phyloP scores from a whole-genome alignment of 2,113 vertebrate species.

The Caracal caracal region DNA sequence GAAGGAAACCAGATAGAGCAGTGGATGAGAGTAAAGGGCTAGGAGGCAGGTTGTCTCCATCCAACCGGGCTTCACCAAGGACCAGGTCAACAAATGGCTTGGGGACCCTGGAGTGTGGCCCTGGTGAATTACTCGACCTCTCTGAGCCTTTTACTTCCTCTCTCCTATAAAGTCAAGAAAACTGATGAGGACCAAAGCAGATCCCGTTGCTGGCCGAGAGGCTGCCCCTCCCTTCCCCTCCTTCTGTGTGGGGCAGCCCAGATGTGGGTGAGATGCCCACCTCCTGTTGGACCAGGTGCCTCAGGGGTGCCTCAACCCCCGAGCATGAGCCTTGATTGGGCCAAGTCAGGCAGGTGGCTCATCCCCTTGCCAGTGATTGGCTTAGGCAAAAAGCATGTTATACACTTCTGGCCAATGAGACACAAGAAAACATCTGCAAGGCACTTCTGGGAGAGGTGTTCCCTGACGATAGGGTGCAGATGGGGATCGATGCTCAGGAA shows the following conservation, averaged over 20 bases:
- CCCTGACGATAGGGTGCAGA: background rate
- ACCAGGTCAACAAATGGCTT: background rate
- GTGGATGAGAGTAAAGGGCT: rapidly evolving
- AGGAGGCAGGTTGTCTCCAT: background rate
- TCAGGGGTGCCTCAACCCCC: background rate
- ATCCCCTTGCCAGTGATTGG: background rate
- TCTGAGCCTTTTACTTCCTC: background rate
- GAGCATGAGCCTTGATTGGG: background rate
- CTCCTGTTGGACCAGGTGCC: background rate
- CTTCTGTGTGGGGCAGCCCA: background rate
- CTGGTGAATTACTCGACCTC: background rate
- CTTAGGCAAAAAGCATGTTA: background rate
- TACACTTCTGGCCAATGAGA: constrained; percentile 29
- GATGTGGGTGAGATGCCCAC: background rate
- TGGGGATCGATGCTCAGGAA: background rate
- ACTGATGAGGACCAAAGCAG: background rate
- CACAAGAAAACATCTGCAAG: background rate
- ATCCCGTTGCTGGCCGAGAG: rapidly evolving
- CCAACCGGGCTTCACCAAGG: background rate
- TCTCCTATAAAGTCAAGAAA: background rate
- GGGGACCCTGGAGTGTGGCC: background rate
- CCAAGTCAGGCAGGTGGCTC: background rate
- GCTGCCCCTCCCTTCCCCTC: background rate
- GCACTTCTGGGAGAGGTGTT: background rate
- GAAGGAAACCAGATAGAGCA: background rate